phyloP scores from a whole-genome alignment of 2,797 vertebrate species.

The Numenius phaeopus region DNA sequence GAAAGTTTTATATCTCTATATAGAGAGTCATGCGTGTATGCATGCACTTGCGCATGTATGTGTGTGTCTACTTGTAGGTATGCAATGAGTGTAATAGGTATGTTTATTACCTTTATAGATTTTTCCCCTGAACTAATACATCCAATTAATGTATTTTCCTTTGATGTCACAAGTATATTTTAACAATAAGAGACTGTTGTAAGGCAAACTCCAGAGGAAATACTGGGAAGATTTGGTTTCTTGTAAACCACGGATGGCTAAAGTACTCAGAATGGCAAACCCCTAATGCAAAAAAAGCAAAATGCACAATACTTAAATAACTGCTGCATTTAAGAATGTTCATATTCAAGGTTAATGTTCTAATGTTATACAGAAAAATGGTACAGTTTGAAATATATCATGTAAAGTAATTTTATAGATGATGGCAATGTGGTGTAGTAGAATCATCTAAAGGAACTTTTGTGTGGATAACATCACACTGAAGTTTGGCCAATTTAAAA shows the following conservation, averaged over 20 bases:
- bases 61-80: neutral
- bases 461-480: slow-evolving; percentile 21
- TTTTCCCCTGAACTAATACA: neutral
- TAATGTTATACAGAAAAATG: slow-evolving; percentile 4
- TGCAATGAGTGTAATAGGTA: neutral
- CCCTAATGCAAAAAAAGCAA: neutral
- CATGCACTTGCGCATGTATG: neutral
- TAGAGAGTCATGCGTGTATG: neutral
- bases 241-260: neutral
- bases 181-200: neutral
- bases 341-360: neutral
- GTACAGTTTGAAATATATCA: slow-evolving; percentile 34
- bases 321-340: neutral
- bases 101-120: neutral
- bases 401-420: neutral
- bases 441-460: slow-evolving; percentile 54
- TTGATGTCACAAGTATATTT: neutral
- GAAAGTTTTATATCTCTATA: neutral
- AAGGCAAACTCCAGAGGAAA: neutral
- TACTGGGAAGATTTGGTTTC: neutral
- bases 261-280: neutral
- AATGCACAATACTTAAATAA: neutral
- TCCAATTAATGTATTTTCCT: neutral
- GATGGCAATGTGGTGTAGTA: neutral
- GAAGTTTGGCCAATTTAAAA: slow-evolving; percentile 39